phyloP scores from a whole-genome alignment of 1,140 invertebrate genomes.

The Caenorhabditis briggsae region DNA sequence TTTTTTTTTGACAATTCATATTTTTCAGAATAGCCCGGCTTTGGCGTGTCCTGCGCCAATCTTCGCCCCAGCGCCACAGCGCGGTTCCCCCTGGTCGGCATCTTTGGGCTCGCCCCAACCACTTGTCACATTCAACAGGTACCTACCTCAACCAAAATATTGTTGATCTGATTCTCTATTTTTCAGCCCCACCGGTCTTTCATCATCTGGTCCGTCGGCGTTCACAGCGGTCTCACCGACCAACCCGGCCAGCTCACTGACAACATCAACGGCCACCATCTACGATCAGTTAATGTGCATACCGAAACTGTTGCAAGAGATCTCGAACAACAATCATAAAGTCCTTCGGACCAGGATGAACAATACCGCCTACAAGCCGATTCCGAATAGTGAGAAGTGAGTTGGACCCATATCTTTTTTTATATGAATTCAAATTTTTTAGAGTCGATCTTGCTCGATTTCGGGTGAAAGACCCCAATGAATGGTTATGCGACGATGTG shows the following conservation, averaged over 20 bases:
- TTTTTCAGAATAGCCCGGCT: slow-evolving; percentile 61
- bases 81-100: slow-evolving; percentile 56
- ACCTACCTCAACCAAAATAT: not conserved
- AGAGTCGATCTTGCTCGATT: slow-evolving; percentile 72
- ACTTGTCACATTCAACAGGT: not conserved
- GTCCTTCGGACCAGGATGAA: slow-evolving; percentile 67
- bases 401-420: not conserved
- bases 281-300: slow-evolving; percentile 70
- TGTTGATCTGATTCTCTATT: too few relatives aligned
- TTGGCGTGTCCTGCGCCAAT: slow-evolving; percentile 60
- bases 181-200: slow-evolving; percentile 57
- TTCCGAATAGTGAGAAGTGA: slow-evolving; percentile 71
- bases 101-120: slow-evolving; percentile 57
- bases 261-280: slow-evolving; percentile 43
- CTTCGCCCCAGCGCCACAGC: slow-evolving; percentile 51
- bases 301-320: slow-evolving; percentile 65
- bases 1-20: not conserved
- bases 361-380: slow-evolving; percentile 69
- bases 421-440: slow-evolving; percentile 18
- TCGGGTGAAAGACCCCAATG: slow-evolving; percentile 71
- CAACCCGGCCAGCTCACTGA: slow-evolving; percentile 15
- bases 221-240: slow-evolving; percentile 56
- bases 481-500: slow-evolving; percentile 76
- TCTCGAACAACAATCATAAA: slow-evolving; percentile 57
- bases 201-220: slow-evolving; percentile 51